A percentile compares a stretch with the other conserved stretches of the same genome.
Evolutionary conservation across 1,140 invertebrate genomes (phyloP).

Genomic region (Sinella curviseta): DNA sequence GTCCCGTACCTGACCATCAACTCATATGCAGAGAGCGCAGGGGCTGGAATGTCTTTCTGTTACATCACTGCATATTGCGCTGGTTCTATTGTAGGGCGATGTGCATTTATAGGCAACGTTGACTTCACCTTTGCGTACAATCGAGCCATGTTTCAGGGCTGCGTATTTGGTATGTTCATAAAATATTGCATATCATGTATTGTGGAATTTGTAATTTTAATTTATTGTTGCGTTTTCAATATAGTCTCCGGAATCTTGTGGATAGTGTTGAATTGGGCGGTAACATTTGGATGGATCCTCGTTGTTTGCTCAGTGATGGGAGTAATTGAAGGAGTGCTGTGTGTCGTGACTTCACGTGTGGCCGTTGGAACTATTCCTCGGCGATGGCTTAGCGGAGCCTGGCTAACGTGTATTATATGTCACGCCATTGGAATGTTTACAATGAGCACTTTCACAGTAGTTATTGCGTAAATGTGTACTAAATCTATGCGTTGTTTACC

Average conservation of each 20-base stretch:
- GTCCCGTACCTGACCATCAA: slow-evolving; percentile 39
- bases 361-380: slow-evolving; percentile 37
- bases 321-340: slow-evolving; percentile 28
- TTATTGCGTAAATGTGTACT: background rate
- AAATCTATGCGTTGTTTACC: background rate
- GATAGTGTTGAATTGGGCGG: slow-evolving; percentile 9
- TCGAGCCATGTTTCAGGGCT: slow-evolving; percentile 25
- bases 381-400: slow-evolving; percentile 26
- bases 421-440: slow-evolving; percentile 31
- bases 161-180: slow-evolving; percentile 23
- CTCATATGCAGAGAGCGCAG: slow-evolving; percentile 4
- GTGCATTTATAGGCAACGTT: background rate
- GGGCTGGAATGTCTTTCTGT: background rate
- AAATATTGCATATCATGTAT: no score
- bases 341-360: slow-evolving; percentile 23
- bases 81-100: background rate
- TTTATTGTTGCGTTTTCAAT: background rate
- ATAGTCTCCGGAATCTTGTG: slow-evolving; percentile 35
- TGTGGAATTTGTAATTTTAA: background rate
- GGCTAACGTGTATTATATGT: slow-evolving; percentile 32
- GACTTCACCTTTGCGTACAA: slow-evolving; percentile 31
- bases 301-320: slow-evolving; percentile 28
- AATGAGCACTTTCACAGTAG: slow-evolving; percentile 21
- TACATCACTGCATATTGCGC: slow-evolving; percentile 1
- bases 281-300: slow-evolving; percentile 39